phyloP scores from a whole-genome alignment of 1,140 invertebrate genomes.

The Tyrophagus putrescentiae region DNA sequence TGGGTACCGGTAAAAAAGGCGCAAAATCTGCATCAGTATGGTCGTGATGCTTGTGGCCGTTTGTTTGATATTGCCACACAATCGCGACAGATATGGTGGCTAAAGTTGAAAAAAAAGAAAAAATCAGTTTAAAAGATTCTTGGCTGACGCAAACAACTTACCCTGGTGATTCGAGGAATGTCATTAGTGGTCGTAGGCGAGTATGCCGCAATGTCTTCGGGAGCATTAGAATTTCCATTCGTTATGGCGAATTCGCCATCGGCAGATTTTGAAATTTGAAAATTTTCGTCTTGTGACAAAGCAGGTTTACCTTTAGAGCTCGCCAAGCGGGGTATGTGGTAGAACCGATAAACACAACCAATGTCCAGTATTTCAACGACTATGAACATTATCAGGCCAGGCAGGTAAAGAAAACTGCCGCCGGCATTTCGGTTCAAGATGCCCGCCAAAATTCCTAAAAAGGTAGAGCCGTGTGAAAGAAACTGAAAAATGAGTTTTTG shows the following conservation, averaged over 20 bases:
- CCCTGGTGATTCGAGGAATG: not conserved
- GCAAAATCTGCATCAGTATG: not conserved
- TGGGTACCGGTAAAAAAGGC: slow-evolving; percentile 3
- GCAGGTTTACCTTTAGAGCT: not conserved
- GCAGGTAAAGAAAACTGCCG: slow-evolving; percentile 3
- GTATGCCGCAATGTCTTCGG: not conserved
- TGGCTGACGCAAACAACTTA: not conserved
- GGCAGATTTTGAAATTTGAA: not conserved
- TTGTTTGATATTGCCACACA: not conserved
- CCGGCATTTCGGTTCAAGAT: slow-evolving; percentile 11
- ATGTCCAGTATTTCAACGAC: slow-evolving; percentile 9
- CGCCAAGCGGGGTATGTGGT: not conserved
- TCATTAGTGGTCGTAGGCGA: not conserved
- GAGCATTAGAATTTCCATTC: not conserved
- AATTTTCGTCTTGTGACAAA: not conserved
- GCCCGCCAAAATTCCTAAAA: slow-evolving; percentile 11
- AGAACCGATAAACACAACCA: not conserved
- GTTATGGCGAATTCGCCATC: not conserved
- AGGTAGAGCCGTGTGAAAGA: not conserved
- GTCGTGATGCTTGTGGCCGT: not conserved
- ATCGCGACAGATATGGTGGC: slow-evolving; percentile 6
- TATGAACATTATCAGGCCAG: slow-evolving; percentile 22
- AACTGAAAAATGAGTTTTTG: not conserved
- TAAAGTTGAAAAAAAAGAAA: not conserved
- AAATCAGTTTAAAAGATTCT: not conserved